phyloP scores from a whole-genome alignment of 2,888 invertebrate genomes.

The Patella pellucida region DNA sequence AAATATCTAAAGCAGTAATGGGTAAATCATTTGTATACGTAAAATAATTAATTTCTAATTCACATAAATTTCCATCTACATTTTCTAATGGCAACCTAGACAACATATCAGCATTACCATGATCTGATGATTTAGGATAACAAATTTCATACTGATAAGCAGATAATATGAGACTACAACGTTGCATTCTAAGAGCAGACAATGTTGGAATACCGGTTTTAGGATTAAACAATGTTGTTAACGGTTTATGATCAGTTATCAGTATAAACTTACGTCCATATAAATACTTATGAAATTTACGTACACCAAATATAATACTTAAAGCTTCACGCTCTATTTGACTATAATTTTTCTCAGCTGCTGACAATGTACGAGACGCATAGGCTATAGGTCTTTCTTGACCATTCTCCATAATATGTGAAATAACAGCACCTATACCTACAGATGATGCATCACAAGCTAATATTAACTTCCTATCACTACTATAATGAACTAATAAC shows the following conservation, averaged over 20 bases:
- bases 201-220: conserved; percentile 51
- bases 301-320: conserved; percentile 66
- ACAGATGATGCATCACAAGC: not conserved
- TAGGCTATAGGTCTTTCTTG: conserved; percentile 65
- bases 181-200: conserved; percentile 53
- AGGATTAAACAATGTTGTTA: conserved; percentile 65
- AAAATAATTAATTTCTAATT: conserved; percentile 18
- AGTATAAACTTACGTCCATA: conserved; percentile 69
- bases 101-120: conserved; percentile 62
- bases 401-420: conserved; percentile 34
- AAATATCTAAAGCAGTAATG: conserved; percentile 13
- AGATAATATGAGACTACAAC: conserved; percentile 55
- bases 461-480: not conserved
- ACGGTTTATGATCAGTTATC: conserved; percentile 69
- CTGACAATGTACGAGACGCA: conserved; percentile 68
- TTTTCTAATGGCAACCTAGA: conserved; percentile 51
- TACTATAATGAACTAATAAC: conserved; percentile 11
- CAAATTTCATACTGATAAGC: conserved; percentile 63
- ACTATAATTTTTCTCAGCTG: conserved; percentile 66
- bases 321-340: conserved; percentile 70
- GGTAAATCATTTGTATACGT: not conserved
- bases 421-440: conserved; percentile 58
- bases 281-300: conserved; percentile 69
- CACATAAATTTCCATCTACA: conserved; percentile 13
- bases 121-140: conserved; percentile 51